phyloP scores from a whole-genome alignment of 2,888 invertebrate genomes.

The Notocelia uddmanniana region DNA sequence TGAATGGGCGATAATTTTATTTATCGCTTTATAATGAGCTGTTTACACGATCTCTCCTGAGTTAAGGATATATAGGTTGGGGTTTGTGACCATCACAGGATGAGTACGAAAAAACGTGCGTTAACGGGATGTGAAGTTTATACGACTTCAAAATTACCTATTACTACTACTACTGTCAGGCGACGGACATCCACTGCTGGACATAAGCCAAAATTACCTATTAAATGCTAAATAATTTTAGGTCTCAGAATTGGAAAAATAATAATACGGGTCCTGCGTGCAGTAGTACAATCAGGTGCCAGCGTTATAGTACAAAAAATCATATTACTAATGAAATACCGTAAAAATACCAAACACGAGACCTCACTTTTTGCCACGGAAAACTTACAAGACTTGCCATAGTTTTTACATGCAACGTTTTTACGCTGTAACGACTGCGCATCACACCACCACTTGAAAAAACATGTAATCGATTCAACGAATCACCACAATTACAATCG shows the following conservation, averaged over 20 bases:
- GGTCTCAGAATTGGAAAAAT: too few relatives aligned
- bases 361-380: not conserved
- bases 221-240: too few relatives aligned
- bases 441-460: slow-evolving; percentile 14
- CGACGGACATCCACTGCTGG: too few relatives aligned
- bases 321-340: too few relatives aligned
- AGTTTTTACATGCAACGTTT: slow-evolving; percentile 12
- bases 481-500: slow-evolving; percentile 67
- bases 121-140: not conserved
- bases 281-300: too few relatives aligned
- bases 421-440: slow-evolving; percentile 1
- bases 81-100: not conserved
- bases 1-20: slow-evolving; percentile 82
- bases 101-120: not conserved
- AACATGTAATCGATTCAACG: slow-evolving; percentile 68
- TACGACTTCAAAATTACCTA: too few relatives aligned
- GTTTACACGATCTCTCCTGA: slow-evolving; percentile 63
- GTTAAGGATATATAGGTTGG: slow-evolving; percentile 3
- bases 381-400: not conserved
- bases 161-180: too few relatives aligned
- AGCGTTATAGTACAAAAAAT: too few relatives aligned
- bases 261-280: too few relatives aligned
- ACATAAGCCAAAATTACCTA: too few relatives aligned
- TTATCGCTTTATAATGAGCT: slow-evolving; percentile 83
- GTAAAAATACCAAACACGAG: not conserved